Evolutionary conservation across 1,140 invertebrate genomes (phyloP).

Genomic region (Elymnias hypermnestra): DNA sequence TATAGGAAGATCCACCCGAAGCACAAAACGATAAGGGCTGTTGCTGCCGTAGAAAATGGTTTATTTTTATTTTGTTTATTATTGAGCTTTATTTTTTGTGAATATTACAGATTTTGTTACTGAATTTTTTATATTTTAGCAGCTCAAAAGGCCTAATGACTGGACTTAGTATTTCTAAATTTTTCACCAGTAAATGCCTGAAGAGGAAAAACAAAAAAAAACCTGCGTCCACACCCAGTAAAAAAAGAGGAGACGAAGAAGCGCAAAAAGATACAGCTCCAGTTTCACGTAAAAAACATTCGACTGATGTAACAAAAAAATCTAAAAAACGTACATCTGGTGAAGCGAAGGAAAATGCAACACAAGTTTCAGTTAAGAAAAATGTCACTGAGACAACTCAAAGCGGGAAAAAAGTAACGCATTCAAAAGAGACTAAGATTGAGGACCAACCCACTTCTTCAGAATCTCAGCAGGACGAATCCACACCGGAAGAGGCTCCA

Average conservation of each 20-base stretch:
- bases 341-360: too few species aligned
- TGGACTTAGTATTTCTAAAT: slow-evolving; percentile 2
- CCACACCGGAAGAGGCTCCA: too few species aligned
- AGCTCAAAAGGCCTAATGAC: slow-evolving; percentile 14
- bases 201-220: slow-evolving; percentile 6
- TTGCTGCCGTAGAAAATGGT: slow-evolving; percentile 11
- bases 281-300: too few species aligned
- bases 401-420: too few species aligned
- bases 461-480: too few species aligned
- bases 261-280: not conserved
- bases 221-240: too few species aligned
- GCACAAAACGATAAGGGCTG: slow-evolving; percentile 1
- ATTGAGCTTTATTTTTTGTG: not conserved
- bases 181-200: not conserved
- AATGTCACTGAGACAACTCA: not conserved
- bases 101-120: not conserved
- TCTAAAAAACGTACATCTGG: too few species aligned
- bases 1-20: slow-evolving; percentile 3
- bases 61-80: slow-evolving; percentile 13
- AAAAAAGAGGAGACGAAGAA: too few species aligned
- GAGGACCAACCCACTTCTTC: too few species aligned
- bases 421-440: too few species aligned
- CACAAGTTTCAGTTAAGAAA: not conserved
- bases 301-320: too few species aligned
- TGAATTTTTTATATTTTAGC: slow-evolving; percentile 2